Base-by-base conservation (phyloP, 2,113 vertebrate species). In the Ptilonorhynchus violaceus region DNA sequence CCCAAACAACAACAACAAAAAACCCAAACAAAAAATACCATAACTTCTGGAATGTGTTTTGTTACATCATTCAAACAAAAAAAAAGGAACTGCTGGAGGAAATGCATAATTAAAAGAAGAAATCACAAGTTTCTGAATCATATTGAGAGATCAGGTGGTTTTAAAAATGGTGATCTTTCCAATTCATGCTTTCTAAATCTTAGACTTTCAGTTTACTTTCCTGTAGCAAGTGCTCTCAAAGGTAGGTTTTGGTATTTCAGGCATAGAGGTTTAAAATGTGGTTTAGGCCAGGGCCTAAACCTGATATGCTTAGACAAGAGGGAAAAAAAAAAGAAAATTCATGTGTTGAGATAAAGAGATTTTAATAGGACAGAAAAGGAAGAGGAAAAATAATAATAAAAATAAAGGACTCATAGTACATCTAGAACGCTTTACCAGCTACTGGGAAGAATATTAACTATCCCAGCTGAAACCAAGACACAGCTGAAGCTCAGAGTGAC, bases 91-190 rank as follows among this genome's bases (percentile, higher is more conserved):
- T 93, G 9, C 33, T 76, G 82, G 80, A 93, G 85, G 88, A 96
- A 89, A 47, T 83, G 59, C 30, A 30, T 75, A 58, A 81, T 59
- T 74, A 53, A 58, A 79, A 73, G 77, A 59, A 77, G 13, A 10
- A 79, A 87, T 96, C 96, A 96, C n/a, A 82, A 79, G 96, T 11
- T 79, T 92, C 46, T 97, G 94, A 96, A 44, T 97, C 94, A 96
- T 56, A 37, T 25, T 74, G 67, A 78, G 50, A 11, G 11, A 84
- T 49, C 21, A 60, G 79, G 64, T 30, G 3, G 15, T 63, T 94
- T 91, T 56, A 30, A 59, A 94, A 88, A 46, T 35, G 8, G 10
- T 52, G 16, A 6, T 37, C 25, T 72, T 59, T 18, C 7, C 78
- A 77, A 49, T 46, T 80, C 4, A 5, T 53, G 31, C 9, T 75